phyloP scores from a whole-genome alignment of 2,888 invertebrate species.

The Parnassius orleans region DNA sequence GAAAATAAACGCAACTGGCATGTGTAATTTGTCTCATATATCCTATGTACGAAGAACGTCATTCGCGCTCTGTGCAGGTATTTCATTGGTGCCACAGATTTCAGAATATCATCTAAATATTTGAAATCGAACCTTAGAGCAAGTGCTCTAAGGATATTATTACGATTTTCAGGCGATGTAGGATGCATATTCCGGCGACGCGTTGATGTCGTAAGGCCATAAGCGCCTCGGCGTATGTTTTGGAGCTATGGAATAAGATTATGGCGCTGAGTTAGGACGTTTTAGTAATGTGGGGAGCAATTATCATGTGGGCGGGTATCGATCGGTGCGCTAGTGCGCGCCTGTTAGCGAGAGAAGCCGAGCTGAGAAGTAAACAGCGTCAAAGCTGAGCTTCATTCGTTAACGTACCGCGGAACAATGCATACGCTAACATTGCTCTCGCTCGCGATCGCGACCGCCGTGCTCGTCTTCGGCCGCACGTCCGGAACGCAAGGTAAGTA shows the following conservation, averaged over 20 bases:
- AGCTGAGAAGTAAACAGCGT: constrained; percentile 47
- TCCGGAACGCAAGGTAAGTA: constrained; percentile 47
- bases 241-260: background rate
- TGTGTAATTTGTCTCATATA: constrained; percentile 2
- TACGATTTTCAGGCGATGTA: background rate
- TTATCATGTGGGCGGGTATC: constrained; percentile 74
- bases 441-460: constrained; percentile 46
- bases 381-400: constrained; percentile 26
- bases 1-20: constrained; percentile 2
- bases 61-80: constrained; percentile 1
- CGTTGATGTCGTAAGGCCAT: background rate
- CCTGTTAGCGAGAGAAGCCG: constrained; percentile 32
- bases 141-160: constrained; percentile 5
- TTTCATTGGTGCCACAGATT: constrained; percentile 11
- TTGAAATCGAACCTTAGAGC: constrained; percentile 9
- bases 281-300: constrained; percentile 29
- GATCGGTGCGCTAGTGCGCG: constrained; percentile 70
- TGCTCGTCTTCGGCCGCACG: constrained; percentile 52
- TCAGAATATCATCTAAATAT: background rate
- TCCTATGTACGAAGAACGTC: constrained; percentile 6
- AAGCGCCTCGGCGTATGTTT: background rate
- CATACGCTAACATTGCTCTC: constrained; percentile 46
- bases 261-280: constrained; percentile 17
- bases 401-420: constrained; percentile 42
- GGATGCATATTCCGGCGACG: constrained; percentile 3